Evolutionary conservation across 2,797 vertebrate genomes (phyloP).

Genomic region (Anas georgica): DNA sequence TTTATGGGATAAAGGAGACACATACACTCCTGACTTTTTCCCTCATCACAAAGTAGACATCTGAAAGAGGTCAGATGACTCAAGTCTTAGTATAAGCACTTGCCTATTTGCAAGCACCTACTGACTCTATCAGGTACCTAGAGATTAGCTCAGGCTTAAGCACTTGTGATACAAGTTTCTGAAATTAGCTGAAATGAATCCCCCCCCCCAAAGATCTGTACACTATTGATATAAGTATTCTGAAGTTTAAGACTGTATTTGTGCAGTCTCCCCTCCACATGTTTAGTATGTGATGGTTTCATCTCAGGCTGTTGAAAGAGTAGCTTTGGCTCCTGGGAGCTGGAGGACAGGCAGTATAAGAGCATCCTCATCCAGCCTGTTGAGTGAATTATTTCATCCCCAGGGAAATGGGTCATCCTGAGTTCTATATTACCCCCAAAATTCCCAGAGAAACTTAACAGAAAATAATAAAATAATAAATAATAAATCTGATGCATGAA

Average conservation of each 20-base stretch:
- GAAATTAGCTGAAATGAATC: background rate
- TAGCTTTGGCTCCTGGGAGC: accelerated
- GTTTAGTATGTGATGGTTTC: background rate
- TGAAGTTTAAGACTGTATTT: background rate
- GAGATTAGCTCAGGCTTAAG: background rate
- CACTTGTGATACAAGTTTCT: background rate
- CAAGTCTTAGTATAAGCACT: background rate
- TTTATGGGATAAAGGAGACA: background rate
- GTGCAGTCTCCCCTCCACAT: background rate
- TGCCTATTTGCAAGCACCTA: background rate
- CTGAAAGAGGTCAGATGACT: background rate
- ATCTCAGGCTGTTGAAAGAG: background rate
- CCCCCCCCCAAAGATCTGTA: background rate
- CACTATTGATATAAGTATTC: background rate
- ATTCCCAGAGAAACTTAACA: background rate
- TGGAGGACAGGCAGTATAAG: background rate
- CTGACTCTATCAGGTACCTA: background rate
- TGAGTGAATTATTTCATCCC: background rate
- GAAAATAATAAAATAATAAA: background rate
- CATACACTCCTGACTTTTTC: background rate
- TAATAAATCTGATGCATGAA: background rate
- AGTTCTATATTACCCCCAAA: background rate
- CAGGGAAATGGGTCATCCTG: background rate
- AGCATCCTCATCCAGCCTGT: background rate
- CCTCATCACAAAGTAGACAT: background rate